Evolutionary conservation across 2,113 vertebrate species (phyloP), one percentile per base, ranked within the genome.

Genomic region (Nerophis ophidion): DNA sequence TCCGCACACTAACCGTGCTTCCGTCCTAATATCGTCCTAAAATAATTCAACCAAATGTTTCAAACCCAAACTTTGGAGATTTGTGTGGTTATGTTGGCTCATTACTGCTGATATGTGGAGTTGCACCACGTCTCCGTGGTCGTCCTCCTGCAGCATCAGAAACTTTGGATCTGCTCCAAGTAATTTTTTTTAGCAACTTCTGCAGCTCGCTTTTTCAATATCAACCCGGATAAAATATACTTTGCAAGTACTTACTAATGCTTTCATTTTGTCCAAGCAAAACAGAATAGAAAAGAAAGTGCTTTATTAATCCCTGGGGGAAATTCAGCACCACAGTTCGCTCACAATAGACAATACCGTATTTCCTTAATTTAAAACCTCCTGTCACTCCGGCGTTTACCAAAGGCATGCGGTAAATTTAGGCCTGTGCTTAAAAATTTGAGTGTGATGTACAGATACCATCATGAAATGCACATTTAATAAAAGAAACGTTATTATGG

Each of bases 171-270:
- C 38, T 55, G 52, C 36, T 55, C 35, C 52, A 38, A 38, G 38
- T 55, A 55, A 26, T 26, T 55, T 38, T 38, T 55, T 55, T 55
- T 38, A 55, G 52, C 52, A 6, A 8, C 35, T 55, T 55, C n/a
- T n/a, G 14, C 35, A 5, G 35, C 52, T 55, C 35, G 4, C 52
- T 38, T 54, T 55, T 16, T 38, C n/a, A 55, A 40, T 40, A 40
- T 54, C 34, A 38, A 54, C 34, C 52, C 15, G 52, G 4, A 36
- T 16, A 16, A 55, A 14, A 16, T 53, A 7, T 11, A 34, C 40
- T 55, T 35, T 17, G 35, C 14, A 55, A 16, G 8, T 38, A 36
- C 34, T 5, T 38, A 33, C 36, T 44, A 44, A 44, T 10, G 38
- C 8, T 35, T 53, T 53, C 16, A 50, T 26, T 51, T 51, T 51